Evolutionary conservation across 2,113 vertebrate genomes (phyloP).

Genomic region (Eublepharis macularius): DNA sequence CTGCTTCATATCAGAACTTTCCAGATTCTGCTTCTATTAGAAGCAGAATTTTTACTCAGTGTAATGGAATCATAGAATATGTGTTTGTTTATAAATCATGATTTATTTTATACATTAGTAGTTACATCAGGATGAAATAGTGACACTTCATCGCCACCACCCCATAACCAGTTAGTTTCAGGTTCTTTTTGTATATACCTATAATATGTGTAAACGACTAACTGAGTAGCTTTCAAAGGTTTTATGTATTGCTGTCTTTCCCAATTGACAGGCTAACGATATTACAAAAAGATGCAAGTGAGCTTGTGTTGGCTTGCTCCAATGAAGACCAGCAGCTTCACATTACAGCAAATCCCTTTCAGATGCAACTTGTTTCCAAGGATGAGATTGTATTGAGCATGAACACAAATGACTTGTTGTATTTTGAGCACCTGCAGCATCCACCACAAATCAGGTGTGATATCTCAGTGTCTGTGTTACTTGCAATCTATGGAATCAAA

Average conservation of each 20-base stretch:
- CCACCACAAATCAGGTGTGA: constrained; percentile 69
- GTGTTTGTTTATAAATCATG: neutral
- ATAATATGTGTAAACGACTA: neutral
- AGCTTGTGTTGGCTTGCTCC: constrained; percentile 74
- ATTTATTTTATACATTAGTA: neutral
- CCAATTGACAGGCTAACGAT: constrained; percentile 76
- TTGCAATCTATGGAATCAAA: constrained; percentile 13
- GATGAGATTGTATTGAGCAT: constrained; percentile 81
- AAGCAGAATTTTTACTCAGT: no score
- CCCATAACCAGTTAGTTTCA: neutral
- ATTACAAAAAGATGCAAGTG: constrained; percentile 65
- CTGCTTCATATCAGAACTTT: no score
- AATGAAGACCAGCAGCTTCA: constrained; percentile 71
- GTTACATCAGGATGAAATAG: neutral
- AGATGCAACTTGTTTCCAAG: constrained; percentile 79
- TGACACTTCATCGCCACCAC: no score
- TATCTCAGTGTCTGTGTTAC: neutral
- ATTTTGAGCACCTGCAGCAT: constrained; percentile 83
- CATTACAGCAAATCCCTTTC: constrained; percentile 82
- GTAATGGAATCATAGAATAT: neutral
- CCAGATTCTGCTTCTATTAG: neutral
- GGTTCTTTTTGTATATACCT: neutral
- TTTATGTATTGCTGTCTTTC: constrained; percentile 26
- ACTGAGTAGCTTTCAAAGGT: neutral
- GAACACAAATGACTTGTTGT: constrained; percentile 83